phyloP scores from a whole-genome alignment of 2,888 invertebrate genomes.

The Caenorhabditis sp. region DNA sequence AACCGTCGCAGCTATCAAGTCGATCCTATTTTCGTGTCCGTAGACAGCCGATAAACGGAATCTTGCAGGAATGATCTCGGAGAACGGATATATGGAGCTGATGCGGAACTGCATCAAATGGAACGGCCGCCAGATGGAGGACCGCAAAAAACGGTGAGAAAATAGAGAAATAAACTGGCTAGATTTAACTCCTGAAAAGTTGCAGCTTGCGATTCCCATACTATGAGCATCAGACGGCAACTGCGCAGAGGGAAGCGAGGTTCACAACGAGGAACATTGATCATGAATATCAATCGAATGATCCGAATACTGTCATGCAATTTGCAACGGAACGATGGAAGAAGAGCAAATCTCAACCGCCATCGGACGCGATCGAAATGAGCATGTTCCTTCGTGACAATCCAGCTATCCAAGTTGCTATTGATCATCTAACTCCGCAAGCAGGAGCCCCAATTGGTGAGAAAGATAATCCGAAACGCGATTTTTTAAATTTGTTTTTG shows the following conservation, averaged over 20 bases:
- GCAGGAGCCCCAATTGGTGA: slow-evolving; percentile 16
- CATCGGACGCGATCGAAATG: slow-evolving; percentile 78
- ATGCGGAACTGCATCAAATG: slow-evolving; percentile 81
- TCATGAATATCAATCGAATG: slow-evolving; percentile 69
- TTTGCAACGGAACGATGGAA: slow-evolving; percentile 79
- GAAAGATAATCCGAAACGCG: background rate
- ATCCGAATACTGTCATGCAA: slow-evolving; percentile 73
- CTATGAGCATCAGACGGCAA: slow-evolving; percentile 81
- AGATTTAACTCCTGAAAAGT: slow-evolving; percentile 16
- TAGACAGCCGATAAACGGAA: slow-evolving; percentile 17
- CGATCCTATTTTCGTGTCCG: background rate
- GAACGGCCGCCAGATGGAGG: slow-evolving; percentile 74
- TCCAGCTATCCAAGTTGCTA: slow-evolving; percentile 73
- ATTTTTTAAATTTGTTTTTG: background rate
- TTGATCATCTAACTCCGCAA: slow-evolving; percentile 65
- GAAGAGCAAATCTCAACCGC: slow-evolving; percentile 70
- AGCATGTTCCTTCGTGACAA: slow-evolving; percentile 79
- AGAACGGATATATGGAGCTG: slow-evolving; percentile 78
- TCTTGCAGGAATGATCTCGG: slow-evolving; percentile 73
- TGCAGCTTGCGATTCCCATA: slow-evolving; percentile 71
- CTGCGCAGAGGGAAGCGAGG: slow-evolving; percentile 76
- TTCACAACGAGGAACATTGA: slow-evolving; percentile 69
- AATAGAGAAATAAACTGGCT: background rate
- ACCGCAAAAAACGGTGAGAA: slow-evolving; percentile 71
- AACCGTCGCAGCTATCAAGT: background rate